Percentiles rank a stretch among this genome's conserved stretches.
Evolutionary conservation across 2,888 invertebrate genomes (phyloP).

Genomic region (Tenthredo notha): DNA sequence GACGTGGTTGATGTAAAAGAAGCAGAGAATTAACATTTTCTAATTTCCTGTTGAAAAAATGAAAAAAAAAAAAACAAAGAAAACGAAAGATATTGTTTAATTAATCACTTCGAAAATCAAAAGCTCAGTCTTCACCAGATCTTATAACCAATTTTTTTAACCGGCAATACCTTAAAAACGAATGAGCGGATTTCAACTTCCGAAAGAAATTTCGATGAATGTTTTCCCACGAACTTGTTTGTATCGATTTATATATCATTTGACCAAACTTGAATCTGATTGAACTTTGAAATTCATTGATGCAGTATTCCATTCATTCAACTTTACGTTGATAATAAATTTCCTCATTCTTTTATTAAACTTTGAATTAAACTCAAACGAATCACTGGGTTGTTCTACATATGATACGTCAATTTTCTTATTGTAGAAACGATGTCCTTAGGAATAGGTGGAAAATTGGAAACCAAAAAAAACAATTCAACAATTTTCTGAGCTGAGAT

Average conservation of each 20-base stretch:
- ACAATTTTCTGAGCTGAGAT: neutral
- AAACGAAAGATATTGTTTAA: neutral
- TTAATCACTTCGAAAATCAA: neutral
- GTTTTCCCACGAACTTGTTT: too few species aligned
- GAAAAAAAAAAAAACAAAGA: neutral
- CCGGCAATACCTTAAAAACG: neutral
- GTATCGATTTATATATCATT: too few species aligned
- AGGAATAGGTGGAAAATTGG: neutral
- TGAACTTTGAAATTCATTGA: too few species aligned
- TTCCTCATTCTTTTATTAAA: neutral
- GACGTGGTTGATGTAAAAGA: neutral
- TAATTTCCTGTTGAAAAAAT: neutral
- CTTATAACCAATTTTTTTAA: neutral
- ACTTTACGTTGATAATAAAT: neutral
- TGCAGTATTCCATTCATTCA: too few species aligned
- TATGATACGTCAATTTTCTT: neutral
- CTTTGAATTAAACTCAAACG: neutral
- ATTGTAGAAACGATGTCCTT: neutral
- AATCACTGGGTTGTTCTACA: too few species aligned
- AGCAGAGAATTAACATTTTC: neutral
- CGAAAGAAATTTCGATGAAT: neutral
- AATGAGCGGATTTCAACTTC: neutral
- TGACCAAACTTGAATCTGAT: too few species aligned
- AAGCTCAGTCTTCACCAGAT: neutral
- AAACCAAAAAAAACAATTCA: neutral